Evolutionary conservation across 2,888 invertebrate genomes (phyloP).

Genomic region (Clostera curtula): DNA sequence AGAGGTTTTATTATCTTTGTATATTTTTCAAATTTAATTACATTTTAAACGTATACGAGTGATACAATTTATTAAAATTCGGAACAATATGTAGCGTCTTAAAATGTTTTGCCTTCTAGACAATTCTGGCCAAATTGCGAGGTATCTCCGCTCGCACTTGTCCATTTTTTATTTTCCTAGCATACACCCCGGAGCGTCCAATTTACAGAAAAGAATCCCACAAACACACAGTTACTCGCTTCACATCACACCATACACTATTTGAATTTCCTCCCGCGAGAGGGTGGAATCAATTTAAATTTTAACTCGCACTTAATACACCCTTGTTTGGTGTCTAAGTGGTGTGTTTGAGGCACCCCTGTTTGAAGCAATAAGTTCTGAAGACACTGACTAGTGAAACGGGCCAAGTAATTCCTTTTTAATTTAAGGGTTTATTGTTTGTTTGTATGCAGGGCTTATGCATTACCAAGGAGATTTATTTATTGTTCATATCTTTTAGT

Average conservation of each 20-base stretch:
- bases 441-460: neutral
- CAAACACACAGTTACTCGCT: conserved; percentile 65
- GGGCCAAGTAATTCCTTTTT: conserved; percentile 29
- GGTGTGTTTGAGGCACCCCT: conserved; percentile 72
- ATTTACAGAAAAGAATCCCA: conserved; percentile 71
- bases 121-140: too few relatives aligned
- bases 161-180: conserved; percentile 48
- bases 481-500: too few relatives aligned
- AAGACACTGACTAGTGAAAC: conserved; percentile 48
- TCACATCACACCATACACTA: conserved; percentile 70
- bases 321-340: conserved; percentile 75
- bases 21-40: too few relatives aligned
- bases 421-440: neutral
- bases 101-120: too few relatives aligned
- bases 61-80: too few relatives aligned
- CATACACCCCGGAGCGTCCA: conserved; percentile 67
- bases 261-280: conserved; percentile 64
- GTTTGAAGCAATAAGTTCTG: conserved; percentile 68
- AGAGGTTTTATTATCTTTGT: too few relatives aligned
- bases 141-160: conserved; percentile 31
- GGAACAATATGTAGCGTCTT: too few relatives aligned
- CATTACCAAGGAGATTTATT: too few relatives aligned
- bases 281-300: conserved; percentile 75
- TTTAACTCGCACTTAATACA: conserved; percentile 75
- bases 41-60: too few relatives aligned